phyloP scores from a whole-genome alignment of 2,797 vertebrate species.

The Sphaeramia orbicularis region DNA sequence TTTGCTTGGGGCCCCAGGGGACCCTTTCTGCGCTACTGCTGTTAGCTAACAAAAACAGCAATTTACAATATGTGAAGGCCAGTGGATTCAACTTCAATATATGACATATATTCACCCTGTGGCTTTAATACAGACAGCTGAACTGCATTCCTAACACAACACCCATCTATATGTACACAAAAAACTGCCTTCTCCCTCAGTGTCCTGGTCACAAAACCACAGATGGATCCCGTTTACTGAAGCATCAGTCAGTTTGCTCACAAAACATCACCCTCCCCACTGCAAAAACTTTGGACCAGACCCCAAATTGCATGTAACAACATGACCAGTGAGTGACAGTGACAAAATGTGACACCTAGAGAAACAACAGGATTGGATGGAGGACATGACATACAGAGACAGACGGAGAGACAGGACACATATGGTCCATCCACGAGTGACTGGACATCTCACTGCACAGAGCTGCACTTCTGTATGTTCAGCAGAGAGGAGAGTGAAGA shows the following conservation, averaged over 20 bases:
- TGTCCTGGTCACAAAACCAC: constrained; percentile 20
- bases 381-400: constrained; percentile 57
- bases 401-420: constrained; percentile 45
- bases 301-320: constrained; percentile 65
- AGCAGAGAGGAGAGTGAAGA: constrained; percentile 48
- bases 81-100: background rate
- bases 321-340: constrained; percentile 71
- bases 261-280: constrained; percentile 78
- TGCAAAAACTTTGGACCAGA: constrained; percentile 58
- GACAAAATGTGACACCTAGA: constrained; percentile 72
- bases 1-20: no score
- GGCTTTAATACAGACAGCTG: constrained; percentile 1
- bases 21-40: no score
- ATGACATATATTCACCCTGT: background rate
- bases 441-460: constrained; percentile 30
- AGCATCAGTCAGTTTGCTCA: constrained; percentile 60
- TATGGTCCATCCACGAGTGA: constrained; percentile 37
- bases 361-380: constrained; percentile 53
- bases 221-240: constrained; percentile 40
- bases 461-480: constrained; percentile 30
- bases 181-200: background rate
- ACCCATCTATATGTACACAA: constrained; percentile 2
- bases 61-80: background rate
- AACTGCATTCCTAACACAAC: background rate
- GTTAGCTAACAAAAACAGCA: background rate